phyloP scores from a whole-genome alignment of 2,797 vertebrate species.

The Tokudaia tokunoshimensis region DNA sequence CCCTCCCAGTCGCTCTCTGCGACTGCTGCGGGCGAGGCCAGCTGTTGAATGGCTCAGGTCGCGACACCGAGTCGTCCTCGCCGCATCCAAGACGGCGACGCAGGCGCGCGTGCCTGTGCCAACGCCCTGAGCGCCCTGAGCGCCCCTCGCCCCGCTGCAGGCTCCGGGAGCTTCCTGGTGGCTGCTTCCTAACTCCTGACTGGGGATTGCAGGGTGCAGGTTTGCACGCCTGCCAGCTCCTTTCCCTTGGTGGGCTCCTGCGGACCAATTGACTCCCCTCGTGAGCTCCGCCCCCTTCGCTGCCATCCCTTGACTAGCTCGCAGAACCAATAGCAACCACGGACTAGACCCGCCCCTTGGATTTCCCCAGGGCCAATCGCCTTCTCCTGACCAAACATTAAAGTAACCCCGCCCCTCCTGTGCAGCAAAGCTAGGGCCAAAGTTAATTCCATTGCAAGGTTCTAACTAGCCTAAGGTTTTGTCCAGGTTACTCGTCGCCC shows the following conservation, averaged over 20 bases:
- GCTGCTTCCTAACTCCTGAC: neutral
- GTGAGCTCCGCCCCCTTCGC: slow-evolving; percentile 65
- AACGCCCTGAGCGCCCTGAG: slow-evolving; percentile 49
- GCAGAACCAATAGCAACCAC: slow-evolving; percentile 67
- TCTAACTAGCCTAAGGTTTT: neutral
- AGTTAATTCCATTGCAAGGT: neutral
- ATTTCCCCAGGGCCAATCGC: slow-evolving; percentile 74
- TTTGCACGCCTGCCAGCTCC: neutral
- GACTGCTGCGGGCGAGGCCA: slow-evolving; percentile 39
- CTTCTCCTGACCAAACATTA: slow-evolving; percentile 38
- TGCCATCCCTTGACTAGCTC: neutral
- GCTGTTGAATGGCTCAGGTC: slow-evolving; percentile 69
- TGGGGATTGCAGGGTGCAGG: neutral
- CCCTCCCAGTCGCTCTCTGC: neutral
- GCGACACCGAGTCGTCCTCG: neutral
- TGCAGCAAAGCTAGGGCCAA: slow-evolving; percentile 56
- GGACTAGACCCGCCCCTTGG: slow-evolving; percentile 65
- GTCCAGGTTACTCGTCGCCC: neutral
- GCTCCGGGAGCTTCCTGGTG: neutral
- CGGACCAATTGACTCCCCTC: slow-evolving; percentile 10
- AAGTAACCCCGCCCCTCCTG: slow-evolving; percentile 53
- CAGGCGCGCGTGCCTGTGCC: slow-evolving; percentile 42
- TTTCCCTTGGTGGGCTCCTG: neutral
- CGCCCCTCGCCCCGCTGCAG: slow-evolving; percentile 15
- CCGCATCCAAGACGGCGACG: slow-evolving; percentile 57